A percentile compares a stretch with the other conserved stretches of the same genome.
These are phyloP conservation scores for Nibea albiflora DNA, from an alignment of 2,113 vertebrate species.

Conservation along the genomic window DNA sequence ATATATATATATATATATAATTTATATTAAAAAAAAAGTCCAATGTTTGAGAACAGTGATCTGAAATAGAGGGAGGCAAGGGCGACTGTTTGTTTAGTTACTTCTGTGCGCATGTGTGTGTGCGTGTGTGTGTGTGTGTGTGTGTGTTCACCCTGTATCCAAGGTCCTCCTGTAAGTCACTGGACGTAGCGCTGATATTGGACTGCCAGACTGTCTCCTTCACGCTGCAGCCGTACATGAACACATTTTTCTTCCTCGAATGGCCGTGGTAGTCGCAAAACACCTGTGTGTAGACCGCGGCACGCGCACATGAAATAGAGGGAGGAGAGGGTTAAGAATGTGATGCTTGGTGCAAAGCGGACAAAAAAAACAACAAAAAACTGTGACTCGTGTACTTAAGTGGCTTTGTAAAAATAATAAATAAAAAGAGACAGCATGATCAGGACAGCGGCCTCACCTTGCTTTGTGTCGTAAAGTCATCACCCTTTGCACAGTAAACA, in stretches of 20 bases:
- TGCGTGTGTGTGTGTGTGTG: background rate
- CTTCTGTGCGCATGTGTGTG: background rate
- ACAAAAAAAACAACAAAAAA: constrained; percentile 16
- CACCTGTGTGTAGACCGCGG: constrained; percentile 69
- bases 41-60: constrained; percentile 16
- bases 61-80: constrained; percentile 1
- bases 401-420: background rate
- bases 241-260: constrained; percentile 99
- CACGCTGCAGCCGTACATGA: constrained; percentile 99
- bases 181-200: constrained; percentile 84
- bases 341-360: background rate
- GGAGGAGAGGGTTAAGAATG: background rate
- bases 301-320: constrained; percentile 6
- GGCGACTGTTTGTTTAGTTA: background rate
- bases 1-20: too few relatives aligned
- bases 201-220: constrained; percentile 98
- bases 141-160: constrained; percentile 88
- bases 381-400: background rate
- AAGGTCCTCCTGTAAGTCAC: constrained; percentile 91
- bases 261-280: constrained; percentile 96
- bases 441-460: constrained; percentile 7
- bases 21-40: too few relatives aligned
- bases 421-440: background rate
- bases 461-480: constrained; percentile 9
- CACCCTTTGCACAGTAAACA: constrained; percentile 25